Conservation (phyloP, 2,888 invertebrate genomes). For the Steinernema scapterisci region DNA sequence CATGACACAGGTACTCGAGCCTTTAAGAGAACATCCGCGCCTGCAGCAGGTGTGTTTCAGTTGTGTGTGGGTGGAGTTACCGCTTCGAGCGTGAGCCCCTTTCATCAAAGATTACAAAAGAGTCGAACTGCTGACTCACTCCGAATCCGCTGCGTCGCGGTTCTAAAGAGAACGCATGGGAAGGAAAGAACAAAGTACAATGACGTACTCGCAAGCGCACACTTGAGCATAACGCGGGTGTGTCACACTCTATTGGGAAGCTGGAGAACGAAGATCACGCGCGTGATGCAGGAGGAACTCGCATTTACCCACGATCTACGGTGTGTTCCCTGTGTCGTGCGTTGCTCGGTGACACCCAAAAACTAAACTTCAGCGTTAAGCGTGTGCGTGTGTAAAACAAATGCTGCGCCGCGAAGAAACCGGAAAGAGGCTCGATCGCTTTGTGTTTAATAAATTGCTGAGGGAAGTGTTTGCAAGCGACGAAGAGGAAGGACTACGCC, state of each 20-base stretch:
- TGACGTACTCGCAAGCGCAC: constrained; percentile 15
- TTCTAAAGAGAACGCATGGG: background rate
- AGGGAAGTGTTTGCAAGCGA: background rate
- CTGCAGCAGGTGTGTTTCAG: too few species aligned
- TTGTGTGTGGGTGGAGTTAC: background rate
- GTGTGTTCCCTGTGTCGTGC: background rate
- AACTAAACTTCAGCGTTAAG: background rate
- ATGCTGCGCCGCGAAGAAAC: background rate
- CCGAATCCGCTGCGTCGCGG: background rate
- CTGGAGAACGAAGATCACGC: background rate
- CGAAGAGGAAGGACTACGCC: background rate
- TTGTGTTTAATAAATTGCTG: background rate
- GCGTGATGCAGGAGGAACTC: background rate
- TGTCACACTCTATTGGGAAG: background rate
- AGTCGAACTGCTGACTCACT: background rate
- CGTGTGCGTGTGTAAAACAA: background rate
- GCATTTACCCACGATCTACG: background rate
- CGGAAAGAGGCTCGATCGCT: constrained; percentile 1
- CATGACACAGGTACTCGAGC: too few species aligned
- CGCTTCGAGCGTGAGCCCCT: background rate
- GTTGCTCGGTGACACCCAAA: background rate
- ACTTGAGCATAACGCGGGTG: constrained; percentile 1
- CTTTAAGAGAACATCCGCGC: too few species aligned
- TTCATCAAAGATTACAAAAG: constrained; percentile 19
- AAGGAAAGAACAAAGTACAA: constrained; percentile 31